Conservation (phyloP, 1,140 invertebrate genomes). For the Drosophila pseudoananassae region DNA sequence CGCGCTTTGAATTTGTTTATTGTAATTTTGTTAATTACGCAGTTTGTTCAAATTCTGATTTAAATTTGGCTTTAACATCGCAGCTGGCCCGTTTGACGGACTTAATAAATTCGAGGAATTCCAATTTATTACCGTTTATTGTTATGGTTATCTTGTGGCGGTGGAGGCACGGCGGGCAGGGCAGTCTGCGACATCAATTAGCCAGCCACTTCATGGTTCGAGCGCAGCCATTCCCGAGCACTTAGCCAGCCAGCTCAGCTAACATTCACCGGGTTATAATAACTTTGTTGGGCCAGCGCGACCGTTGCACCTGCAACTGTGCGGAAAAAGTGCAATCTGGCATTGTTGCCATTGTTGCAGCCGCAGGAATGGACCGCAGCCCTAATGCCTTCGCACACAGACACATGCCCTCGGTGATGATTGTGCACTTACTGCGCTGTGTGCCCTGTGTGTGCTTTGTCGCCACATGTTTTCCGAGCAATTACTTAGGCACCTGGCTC, state of each 20-base stretch:
- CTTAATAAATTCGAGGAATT: slow-evolving; percentile 19
- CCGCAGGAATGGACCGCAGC: slow-evolving; percentile 67
- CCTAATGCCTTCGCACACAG: slow-evolving; percentile 70
- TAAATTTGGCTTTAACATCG: slow-evolving; percentile 25
- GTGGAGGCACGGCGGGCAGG: not conserved
- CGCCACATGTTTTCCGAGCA: slow-evolving; percentile 80
- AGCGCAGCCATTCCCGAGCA: slow-evolving; percentile 38
- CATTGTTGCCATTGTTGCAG: slow-evolving; percentile 36
- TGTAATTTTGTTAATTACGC: slow-evolving; percentile 63
- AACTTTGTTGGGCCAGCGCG: slow-evolving; percentile 50
- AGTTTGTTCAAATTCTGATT: slow-evolving; percentile 14
- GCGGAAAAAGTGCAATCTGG: slow-evolving; percentile 69
- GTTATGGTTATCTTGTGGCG: slow-evolving; percentile 12
- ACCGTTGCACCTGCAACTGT: slow-evolving; percentile 39
- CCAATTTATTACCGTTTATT: slow-evolving; percentile 9
- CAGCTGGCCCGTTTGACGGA: not conserved
- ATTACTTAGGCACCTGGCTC: slow-evolving; percentile 56
- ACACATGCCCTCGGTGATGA: slow-evolving; percentile 43
- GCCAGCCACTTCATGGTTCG: slow-evolving; percentile 21
- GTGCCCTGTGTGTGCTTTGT: slow-evolving; percentile 43
- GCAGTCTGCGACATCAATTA: slow-evolving; percentile 35
- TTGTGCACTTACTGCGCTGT: slow-evolving; percentile 46
- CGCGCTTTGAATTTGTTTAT: slow-evolving; percentile 50
- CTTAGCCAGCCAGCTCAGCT: slow-evolving; percentile 42
- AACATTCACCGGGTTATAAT: slow-evolving; percentile 41